A percentile compares a stretch with the other conserved stretches of the same genome.
Conservation (phyloP, 1,140 invertebrate genomes). For the Sinonovacula constricta region DNA sequence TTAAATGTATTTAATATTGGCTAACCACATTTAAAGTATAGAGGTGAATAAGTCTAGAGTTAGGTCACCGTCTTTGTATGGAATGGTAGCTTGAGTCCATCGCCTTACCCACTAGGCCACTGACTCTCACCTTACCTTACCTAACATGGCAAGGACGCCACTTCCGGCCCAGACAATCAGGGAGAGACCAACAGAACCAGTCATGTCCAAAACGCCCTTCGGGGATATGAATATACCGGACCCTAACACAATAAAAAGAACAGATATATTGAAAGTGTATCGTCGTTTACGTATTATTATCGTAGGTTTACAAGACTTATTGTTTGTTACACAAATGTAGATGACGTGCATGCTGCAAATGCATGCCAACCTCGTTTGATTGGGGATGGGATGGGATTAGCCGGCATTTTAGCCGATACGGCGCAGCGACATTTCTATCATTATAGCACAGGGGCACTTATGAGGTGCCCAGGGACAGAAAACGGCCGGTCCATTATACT, state of each 20-base stretch:
- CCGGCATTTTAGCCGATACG: too few relatives aligned
- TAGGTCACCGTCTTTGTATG: neutral
- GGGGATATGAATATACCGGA: constrained; percentile 98
- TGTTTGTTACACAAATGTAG: too few relatives aligned
- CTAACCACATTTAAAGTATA: neutral
- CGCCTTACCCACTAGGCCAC: neutral
- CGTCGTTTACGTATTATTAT: too few relatives aligned
- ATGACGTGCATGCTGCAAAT: too few relatives aligned
- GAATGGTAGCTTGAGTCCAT: neutral
- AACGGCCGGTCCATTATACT: too few relatives aligned
- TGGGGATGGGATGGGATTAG: too few relatives aligned
- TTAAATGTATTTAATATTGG: neutral
- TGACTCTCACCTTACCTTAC: constrained; percentile 52
- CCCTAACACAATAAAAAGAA: constrained; percentile 79
- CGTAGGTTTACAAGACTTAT: too few relatives aligned
- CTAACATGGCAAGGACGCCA: constrained; percentile 79
- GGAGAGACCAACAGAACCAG: constrained; percentile 89
- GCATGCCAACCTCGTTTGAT: too few relatives aligned
- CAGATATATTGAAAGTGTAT: neutral
- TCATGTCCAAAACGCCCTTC: constrained; percentile 88
- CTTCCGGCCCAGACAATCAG: constrained; percentile 89
- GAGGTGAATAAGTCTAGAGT: neutral
- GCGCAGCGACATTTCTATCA: too few relatives aligned
- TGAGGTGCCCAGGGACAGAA: too few relatives aligned
- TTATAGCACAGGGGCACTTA: too few relatives aligned